A percentile compares a stretch with the other conserved stretches of the same genome.
These are phyloP conservation scores for Acleris cristana DNA, from an alignment of 2,888 invertebrate species.

Conservation along the genomic window DNA sequence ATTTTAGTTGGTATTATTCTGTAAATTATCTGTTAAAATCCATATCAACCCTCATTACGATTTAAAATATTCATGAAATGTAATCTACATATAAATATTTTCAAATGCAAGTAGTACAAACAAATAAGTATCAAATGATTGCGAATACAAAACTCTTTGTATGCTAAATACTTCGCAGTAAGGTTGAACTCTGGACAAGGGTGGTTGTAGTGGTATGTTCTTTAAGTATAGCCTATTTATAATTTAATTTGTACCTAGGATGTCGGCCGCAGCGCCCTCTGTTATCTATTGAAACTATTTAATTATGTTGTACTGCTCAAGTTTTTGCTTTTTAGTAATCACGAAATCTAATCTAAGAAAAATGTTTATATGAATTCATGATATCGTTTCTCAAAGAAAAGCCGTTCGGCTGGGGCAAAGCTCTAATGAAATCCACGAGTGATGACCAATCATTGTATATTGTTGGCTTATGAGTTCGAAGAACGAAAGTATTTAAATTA, in stretches of 20 bases:
- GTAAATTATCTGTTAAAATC: neutral
- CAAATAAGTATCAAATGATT: slow-evolving; percentile 9
- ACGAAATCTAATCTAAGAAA: slow-evolving; percentile 31
- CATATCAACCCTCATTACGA: slow-evolving; percentile 9
- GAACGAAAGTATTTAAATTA: slow-evolving; percentile 58
- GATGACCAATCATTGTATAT: slow-evolving; percentile 42
- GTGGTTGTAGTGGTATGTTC: slow-evolving; percentile 5
- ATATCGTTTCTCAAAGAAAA: slow-evolving; percentile 47
- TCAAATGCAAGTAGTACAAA: slow-evolving; percentile 4
- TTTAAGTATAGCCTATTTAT: slow-evolving; percentile 24
- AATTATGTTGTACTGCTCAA: slow-evolving; percentile 45
- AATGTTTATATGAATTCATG: slow-evolving; percentile 17
- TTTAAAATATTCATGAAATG: neutral
- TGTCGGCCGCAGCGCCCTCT: slow-evolving; percentile 17
- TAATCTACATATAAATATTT: neutral
- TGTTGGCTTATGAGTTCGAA: slow-evolving; percentile 62
- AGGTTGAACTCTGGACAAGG: slow-evolving; percentile 5
- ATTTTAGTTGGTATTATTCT: neutral
- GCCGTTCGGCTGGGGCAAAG: slow-evolving; percentile 51
- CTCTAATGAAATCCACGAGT: slow-evolving; percentile 46
- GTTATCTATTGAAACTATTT: slow-evolving; percentile 32
- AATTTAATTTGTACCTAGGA: slow-evolving; percentile 12
- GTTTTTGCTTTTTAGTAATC: slow-evolving; percentile 42
- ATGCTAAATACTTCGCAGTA: neutral
- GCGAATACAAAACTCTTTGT: slow-evolving; percentile 2